Base-by-base conservation (phyloP, 2,113 vertebrate genomes). In the Nycticebus coucang region DNA sequence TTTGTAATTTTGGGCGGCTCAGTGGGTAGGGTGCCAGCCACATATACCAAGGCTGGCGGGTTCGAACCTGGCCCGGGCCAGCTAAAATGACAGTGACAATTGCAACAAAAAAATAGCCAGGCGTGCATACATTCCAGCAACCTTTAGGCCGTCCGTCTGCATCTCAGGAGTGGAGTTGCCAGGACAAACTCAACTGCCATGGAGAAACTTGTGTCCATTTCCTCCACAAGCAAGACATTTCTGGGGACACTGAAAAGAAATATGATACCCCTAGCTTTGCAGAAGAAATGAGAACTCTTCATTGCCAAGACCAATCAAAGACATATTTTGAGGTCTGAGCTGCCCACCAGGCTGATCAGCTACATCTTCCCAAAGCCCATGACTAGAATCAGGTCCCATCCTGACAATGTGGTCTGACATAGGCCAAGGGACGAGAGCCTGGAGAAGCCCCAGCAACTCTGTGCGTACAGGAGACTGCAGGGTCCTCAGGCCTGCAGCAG, bases 161-260 rank as follows among this genome's bases (percentile, higher is more conserved):
- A 35, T 85, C 55, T 72, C 64, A 66, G 22, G 30, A 62, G 10
- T 1, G 45, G 14, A 7, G 22, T 30, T 53, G 53, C 35, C 33
- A 33, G 10, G 7, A 69, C 8, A 45, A 11, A 50, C 71, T 19
- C 55, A 13, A 13, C 15, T 2, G 1, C 62, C 53, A 84, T 50
- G 80, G 74, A 10, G 35, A 35, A 66, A 5, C 24, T 22, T 21
- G 30, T 24, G 4, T 24, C 1, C 0, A 6, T 24, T 1, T 14
- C 1, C 13, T 84, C 26, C 10, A 60, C 41, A 18, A 37, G 68
- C 10, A 21, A 19, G 9, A 21, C n/a, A 28, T 0, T 26, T 35
- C 57, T 89, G 94, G 59, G 75, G 45, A 78, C 10, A 45, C 26
- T 78, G 8, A 30, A 53, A 30, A 78, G 45, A 11, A 53, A 15